These are phyloP conservation scores for Lithophane leautieri DNA, from an alignment of 2,888 invertebrate genomes.

Conservation along the genomic window DNA sequence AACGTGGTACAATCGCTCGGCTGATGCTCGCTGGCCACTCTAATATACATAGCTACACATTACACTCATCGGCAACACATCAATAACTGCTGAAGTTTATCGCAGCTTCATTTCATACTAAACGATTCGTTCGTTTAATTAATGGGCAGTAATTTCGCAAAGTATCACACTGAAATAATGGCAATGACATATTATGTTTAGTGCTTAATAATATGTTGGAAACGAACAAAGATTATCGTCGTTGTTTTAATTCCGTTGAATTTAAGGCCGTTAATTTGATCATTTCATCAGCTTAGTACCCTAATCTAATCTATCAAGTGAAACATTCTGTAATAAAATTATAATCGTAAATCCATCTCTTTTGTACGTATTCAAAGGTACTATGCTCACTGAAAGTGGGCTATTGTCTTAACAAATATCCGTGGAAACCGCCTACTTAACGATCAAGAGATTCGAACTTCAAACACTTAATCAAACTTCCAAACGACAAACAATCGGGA, in stretches of 20 bases:
- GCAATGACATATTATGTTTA: constrained; percentile 14
- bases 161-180: constrained; percentile 15
- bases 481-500: constrained; percentile 70
- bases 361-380: constrained; percentile 23
- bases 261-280: not conserved
- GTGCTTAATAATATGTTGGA: not conserved
- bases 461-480: constrained; percentile 69
- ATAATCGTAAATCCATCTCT: constrained; percentile 15
- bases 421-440: constrained; percentile 57
- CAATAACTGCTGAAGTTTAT: constrained; percentile 52
- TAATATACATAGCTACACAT: constrained; percentile 58
- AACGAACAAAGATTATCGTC: constrained; percentile 1
- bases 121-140: constrained; percentile 35
- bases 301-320: not conserved
- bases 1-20: constrained; percentile 74
- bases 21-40: constrained; percentile 39
- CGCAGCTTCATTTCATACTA: constrained; percentile 19
- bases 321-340: constrained; percentile 16
- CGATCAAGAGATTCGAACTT: constrained; percentile 61
- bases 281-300: not conserved
- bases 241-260: constrained; percentile 3
- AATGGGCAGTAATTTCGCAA: constrained; percentile 28
- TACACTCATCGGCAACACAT: constrained; percentile 65
- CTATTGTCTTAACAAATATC: constrained; percentile 52
- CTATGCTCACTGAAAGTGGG: constrained; percentile 22